phyloP scores from a whole-genome alignment of 2,888 invertebrate species.

The Monopis laevigella region DNA sequence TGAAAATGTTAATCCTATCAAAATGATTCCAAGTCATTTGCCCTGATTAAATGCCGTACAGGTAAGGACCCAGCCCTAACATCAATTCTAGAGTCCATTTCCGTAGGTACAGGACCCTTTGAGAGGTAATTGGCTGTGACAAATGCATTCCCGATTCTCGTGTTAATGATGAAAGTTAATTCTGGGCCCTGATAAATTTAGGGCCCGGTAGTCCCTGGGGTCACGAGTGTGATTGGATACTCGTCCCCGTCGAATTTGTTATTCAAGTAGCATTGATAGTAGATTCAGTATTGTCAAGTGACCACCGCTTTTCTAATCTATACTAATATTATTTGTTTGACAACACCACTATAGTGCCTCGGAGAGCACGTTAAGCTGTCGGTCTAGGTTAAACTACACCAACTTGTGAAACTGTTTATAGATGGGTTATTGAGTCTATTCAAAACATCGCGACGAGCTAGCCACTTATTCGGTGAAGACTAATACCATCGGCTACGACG shows the following conservation, averaged over 20 bases:
- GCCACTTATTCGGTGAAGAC: too few relatives aligned
- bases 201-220: slow-evolving; percentile 5
- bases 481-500: too few relatives aligned
- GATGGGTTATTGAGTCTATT: too few relatives aligned
- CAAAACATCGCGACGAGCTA: too few relatives aligned
- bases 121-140: slow-evolving; percentile 8
- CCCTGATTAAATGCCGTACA: slow-evolving; percentile 3
- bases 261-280: slow-evolving; percentile 4
- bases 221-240: slow-evolving; percentile 9
- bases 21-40: slow-evolving; percentile 6
- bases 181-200: slow-evolving; percentile 8
- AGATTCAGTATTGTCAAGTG: too few relatives aligned
- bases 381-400: too few relatives aligned
- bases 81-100: slow-evolving; percentile 10
- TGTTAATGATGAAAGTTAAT: slow-evolving; percentile 11
- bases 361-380: too few relatives aligned
- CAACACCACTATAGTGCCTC: too few relatives aligned
- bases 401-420: too few relatives aligned
- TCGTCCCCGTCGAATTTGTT: slow-evolving; percentile 6
- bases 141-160: slow-evolving; percentile 9
- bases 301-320: too few relatives aligned
- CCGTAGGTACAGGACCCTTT: slow-evolving; percentile 6
- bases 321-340: too few relatives aligned
- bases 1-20: background rate
- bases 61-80: slow-evolving; percentile 5